Base-by-base conservation (phyloP, 2,888 invertebrate species). In the Tenthredo livida region DNA sequence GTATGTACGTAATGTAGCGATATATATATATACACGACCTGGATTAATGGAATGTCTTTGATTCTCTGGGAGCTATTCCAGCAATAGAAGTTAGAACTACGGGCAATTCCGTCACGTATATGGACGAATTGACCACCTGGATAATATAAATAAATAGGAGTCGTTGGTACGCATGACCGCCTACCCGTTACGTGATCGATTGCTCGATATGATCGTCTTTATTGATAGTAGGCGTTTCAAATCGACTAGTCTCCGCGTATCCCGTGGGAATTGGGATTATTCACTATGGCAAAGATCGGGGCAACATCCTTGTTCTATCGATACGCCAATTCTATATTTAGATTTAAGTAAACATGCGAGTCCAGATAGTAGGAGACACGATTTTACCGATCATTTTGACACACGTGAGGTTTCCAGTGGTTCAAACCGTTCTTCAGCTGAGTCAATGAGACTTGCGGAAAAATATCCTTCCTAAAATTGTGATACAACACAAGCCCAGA, bases 131-230 rank as follows among this genome's bases (percentile, higher is more conserved):
- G 90, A 88, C 89, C 91, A 91, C 88, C 89, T 89, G 89, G 90
- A 86, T 89, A 89, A 91, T 89, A 90, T 90, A 91, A 90, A 91
- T 91, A 91, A 91, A 90, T 90, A 90, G 90, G 86, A 89, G 84
- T 85, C 67, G 86, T 90, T 89, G 89, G 90, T 91, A 91, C 89
- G 90, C 91, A 87, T 86, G 87, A 88, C 88, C 84, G 86, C 85
- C 84, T 75, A 87, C 84, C 86, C 88, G 88, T 90, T 90, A 91
- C 91, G 91, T 91, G 91, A 91, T 91, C 90, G 89, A 90, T 90
- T 87, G 89, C 77, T 84, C 87, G 88, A 86, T 86, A 87, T 87
- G 86, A 75, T 84, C 84, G 84, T 67, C 84, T 72, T 75, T 67
- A 61, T 78, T 47, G 75, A 78, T 78, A 61, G 78, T 43, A 78